phyloP scores from a whole-genome alignment of 2,888 invertebrate genomes.

The Drosophila recens region DNA sequence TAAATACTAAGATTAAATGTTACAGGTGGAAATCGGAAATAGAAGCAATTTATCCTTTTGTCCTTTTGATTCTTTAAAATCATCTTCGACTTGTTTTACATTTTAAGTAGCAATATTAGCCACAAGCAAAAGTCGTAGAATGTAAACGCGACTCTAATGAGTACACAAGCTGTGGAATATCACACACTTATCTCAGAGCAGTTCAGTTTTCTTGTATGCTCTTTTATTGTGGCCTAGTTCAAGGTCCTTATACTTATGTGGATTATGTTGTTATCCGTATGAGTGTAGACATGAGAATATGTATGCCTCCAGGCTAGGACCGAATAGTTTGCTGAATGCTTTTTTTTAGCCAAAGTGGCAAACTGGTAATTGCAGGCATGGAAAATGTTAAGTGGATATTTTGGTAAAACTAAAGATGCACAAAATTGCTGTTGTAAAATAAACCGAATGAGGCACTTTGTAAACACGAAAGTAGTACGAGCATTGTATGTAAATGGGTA shows the following conservation, averaged over 20 bases:
- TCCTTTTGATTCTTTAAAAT: neutral
- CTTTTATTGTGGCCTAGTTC: conserved; percentile 61
- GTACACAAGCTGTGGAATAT: conserved; percentile 69
- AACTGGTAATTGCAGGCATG: conserved; percentile 54
- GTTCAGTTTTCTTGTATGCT: conserved; percentile 38
- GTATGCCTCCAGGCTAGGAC: conserved; percentile 9
- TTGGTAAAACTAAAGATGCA: conserved; percentile 19
- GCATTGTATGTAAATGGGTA: conserved; percentile 15
- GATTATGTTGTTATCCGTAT: conserved; percentile 14
- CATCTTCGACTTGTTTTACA: conserved; percentile 2
- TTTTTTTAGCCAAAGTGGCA: conserved; percentile 2
- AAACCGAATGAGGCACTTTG: conserved; percentile 29
- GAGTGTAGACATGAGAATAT: neutral
- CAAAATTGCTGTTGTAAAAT: conserved; percentile 12
- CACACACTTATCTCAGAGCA: conserved; percentile 47
- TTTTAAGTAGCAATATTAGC: neutral
- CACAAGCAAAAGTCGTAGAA: conserved; percentile 9
- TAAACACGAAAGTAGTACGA: conserved; percentile 11
- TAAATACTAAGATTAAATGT: neutral
- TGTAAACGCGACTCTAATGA: conserved; percentile 59
- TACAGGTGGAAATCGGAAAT: neutral
- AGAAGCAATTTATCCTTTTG: no score
- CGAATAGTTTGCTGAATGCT: neutral
- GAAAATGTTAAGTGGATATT: conserved; percentile 45
- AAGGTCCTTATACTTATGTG: conserved; percentile 40